Evolutionary conservation across 1,140 invertebrate species (phyloP), one percentile per base, ranked within the genome.

Genomic region (Phymorhynchus buccinoides): DNA sequence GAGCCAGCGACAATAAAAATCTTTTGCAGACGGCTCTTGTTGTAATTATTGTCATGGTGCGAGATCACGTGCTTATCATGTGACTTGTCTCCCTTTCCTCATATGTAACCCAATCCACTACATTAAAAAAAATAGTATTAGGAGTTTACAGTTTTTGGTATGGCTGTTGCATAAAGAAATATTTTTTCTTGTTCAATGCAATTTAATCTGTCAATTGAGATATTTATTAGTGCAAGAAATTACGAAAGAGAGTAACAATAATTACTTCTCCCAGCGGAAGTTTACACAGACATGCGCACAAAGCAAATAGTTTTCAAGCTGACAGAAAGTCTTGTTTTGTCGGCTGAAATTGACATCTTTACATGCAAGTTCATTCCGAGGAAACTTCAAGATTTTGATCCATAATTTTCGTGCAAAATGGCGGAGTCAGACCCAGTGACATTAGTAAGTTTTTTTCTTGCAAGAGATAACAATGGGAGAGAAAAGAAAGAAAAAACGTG

Each of bases 391-490:
- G 12, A 62, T 4, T 4, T 27, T 27, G 56, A 27, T 27, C 12
- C 14, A 22, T 27, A 62, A 18, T 1, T 52, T 79, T n/a, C 39
- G 16, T 32, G 18, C 41, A 86, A 84, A 27, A 89, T 90, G 89
- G 87, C 89, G 44, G 89, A 89, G 32, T 80, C 87, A 56, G 89
- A 89, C 86, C 86, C 89, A n/a, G 71, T 88, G 3, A 90, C 89
- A 18, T 77, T 90, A 35, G 90, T 90, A 88, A 83, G 87, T 88
- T 32, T 77, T n/a, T 52, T 68, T n/a, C n/a, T n/a, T n/a, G n/a
- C n/a, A 22, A 37, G 2, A 81, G 14, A 82, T 2, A 16, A 41
- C 14, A 27, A 82, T 7, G 3, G 7, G 30, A 62, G 7, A 39
- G 30, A 52, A 52, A 30, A 32, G 30, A 32, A 82, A 18, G 27